A percentile compares a stretch with the other conserved stretches of the same genome.
These are phyloP conservation scores for Acanthurus lineatus DNA, from an alignment of 2,797 vertebrate genomes.

Conservation along the genomic window DNA sequence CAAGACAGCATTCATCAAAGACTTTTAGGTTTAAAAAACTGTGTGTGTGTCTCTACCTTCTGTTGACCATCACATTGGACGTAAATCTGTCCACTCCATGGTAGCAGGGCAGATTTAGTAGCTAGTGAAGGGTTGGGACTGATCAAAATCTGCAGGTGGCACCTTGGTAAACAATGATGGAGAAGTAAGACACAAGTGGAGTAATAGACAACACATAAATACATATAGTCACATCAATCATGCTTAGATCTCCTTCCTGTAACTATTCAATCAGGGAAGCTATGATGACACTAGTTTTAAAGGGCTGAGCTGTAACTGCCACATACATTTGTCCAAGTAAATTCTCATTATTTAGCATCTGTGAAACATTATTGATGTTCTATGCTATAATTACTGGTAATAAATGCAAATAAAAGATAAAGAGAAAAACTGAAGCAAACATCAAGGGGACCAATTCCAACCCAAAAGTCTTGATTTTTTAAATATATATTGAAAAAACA, in stretches of 20 bases:
- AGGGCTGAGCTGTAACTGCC: neutral
- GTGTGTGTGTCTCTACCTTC: conserved; percentile 85
- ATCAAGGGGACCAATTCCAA: neutral
- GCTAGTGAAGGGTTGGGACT: conserved; percentile 94
- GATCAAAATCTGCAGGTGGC: conserved; percentile 91
- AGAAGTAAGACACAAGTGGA: neutral
- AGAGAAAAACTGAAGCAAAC: neutral
- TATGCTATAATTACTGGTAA: too few relatives aligned
- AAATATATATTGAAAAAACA: too few relatives aligned
- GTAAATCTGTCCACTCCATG: conserved; percentile 95
- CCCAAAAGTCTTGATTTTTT: neutral
- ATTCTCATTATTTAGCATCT: neutral
- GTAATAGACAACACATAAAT: neutral
- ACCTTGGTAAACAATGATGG: conserved; percentile 77
- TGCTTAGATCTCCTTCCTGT: too few relatives aligned
- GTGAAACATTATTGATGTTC: neutral
- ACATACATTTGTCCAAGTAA: neutral
- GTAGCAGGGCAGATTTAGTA: conserved; percentile 87
- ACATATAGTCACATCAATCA: neutral
- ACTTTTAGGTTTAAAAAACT: neutral
- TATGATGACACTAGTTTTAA: neutral
- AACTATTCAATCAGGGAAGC: neutral
- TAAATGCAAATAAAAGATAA: neutral
- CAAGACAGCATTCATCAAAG: neutral
- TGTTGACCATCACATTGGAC: conserved; percentile 90